Conservation (phyloP, 2,797 vertebrate species). For the Siniperca obscura region DNA sequence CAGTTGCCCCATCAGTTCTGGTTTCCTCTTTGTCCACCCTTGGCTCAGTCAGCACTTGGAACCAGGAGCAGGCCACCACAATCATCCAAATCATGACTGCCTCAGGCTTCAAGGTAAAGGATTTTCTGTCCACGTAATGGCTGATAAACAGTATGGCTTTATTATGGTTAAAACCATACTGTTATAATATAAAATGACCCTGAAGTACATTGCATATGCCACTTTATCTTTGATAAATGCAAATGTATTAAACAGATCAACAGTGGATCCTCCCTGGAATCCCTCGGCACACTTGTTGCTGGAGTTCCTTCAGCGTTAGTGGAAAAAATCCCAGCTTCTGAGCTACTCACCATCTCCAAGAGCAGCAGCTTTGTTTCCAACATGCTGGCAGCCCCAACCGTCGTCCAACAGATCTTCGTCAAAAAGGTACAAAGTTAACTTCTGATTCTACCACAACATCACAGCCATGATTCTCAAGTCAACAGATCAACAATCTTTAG, state of each 20-base stretch:
- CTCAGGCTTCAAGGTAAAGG: slow-evolving; percentile 65
- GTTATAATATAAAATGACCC: not conserved
- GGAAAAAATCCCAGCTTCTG: slow-evolving; percentile 42
- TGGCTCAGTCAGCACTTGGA: slow-evolving; percentile 68
- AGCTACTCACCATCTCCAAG: slow-evolving; percentile 53
- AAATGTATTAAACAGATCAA: slow-evolving; percentile 67
- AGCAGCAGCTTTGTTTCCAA: slow-evolving; percentile 70
- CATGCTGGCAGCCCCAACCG: slow-evolving; percentile 64
- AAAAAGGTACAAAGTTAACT: slow-evolving; percentile 63
- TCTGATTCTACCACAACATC: not conserved
- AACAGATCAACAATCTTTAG: not conserved
- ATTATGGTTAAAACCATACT: not conserved
- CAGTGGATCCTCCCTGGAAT: slow-evolving; percentile 54
- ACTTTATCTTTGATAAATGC: slow-evolving; percentile 24
- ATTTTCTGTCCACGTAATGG: not conserved
- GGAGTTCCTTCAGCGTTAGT: slow-evolving; percentile 71
- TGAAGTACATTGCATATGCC: not conserved
- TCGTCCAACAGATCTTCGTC: slow-evolving; percentile 68
- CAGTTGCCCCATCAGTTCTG: slow-evolving; percentile 48
- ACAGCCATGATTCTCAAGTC: not conserved
- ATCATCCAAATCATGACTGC: slow-evolving; percentile 64
- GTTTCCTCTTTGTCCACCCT: slow-evolving; percentile 67
- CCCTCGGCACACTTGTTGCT: slow-evolving; percentile 73
- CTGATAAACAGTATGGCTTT: not conserved
- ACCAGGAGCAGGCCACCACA: slow-evolving; percentile 66